These are phyloP conservation scores for Machimus rusticus DNA, from an alignment of 2,888 invertebrate genomes.

Conservation along the genomic window DNA sequence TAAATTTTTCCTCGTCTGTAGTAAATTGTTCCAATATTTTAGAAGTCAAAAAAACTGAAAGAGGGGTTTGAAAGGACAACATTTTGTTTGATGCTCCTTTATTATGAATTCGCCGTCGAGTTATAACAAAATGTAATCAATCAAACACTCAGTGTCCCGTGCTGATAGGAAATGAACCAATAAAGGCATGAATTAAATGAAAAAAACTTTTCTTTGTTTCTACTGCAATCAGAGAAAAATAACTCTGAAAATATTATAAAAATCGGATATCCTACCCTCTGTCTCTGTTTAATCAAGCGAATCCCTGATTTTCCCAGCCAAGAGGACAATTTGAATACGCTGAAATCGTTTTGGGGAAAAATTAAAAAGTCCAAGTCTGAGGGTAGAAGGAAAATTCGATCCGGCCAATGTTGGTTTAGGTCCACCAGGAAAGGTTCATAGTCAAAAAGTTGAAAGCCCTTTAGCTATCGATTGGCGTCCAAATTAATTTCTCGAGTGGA, in stretches of 20 bases:
- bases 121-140: neutral
- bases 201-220: neutral
- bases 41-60: neutral
- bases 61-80: neutral
- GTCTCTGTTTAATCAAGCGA: conserved; percentile 8
- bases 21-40: neutral
- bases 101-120: neutral
- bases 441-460: neutral
- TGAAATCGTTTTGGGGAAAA: neutral
- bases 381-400: neutral
- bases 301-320: neutral
- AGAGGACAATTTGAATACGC: conserved; percentile 10
- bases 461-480: neutral
- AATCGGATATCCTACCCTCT: neutral
- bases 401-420: neutral
- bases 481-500: neutral
- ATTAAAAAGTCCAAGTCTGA: neutral
- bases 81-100: neutral
- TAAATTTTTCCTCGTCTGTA: neutral
- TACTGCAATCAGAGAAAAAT: neutral
- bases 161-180: neutral
- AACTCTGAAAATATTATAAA: neutral
- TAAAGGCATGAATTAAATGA: neutral
- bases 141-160: neutral
- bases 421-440: neutral